These are phyloP conservation scores for Clarias fuscus DNA, from an alignment of 2,797 vertebrate species.

Conservation along the genomic window DNA sequence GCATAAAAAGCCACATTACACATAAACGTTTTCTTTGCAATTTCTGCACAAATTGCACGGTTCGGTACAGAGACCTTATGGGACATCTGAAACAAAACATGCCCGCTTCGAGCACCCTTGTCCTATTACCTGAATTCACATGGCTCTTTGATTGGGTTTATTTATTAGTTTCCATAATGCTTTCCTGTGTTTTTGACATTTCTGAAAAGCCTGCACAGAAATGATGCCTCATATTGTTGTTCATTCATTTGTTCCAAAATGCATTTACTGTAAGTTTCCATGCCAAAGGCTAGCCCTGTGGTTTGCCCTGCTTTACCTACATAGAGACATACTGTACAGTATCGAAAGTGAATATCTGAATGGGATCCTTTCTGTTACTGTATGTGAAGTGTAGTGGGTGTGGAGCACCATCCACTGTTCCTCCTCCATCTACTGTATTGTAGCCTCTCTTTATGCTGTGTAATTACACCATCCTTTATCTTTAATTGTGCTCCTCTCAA, in stretches of 20 bases:
- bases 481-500: slow-evolving; percentile 9
- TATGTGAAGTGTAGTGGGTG: background rate
- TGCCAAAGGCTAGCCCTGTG: background rate
- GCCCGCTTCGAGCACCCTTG: background rate
- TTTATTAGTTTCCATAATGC: background rate
- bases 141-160: background rate
- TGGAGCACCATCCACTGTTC: slow-evolving; percentile 5
- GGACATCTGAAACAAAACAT: background rate
- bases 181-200: background rate
- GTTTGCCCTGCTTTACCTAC: background rate
- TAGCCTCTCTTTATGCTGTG: slow-evolving; percentile 13
- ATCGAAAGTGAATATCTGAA: slow-evolving; percentile 41
- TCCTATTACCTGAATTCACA: background rate
- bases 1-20: background rate
- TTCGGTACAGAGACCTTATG: background rate
- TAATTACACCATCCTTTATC: slow-evolving; percentile 25
- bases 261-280: background rate
- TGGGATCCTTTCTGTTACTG: background rate
- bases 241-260: background rate
- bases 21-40: background rate
- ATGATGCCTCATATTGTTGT: background rate
- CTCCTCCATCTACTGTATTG: background rate
- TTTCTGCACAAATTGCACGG: background rate
- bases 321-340: background rate
- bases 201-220: background rate